Percentiles rank a stretch among this genome's conserved stretches.
Conservation (phyloP, 37 sponge, comb jelly and placozoan genomes). For the Theonella swinhoei region DNA sequence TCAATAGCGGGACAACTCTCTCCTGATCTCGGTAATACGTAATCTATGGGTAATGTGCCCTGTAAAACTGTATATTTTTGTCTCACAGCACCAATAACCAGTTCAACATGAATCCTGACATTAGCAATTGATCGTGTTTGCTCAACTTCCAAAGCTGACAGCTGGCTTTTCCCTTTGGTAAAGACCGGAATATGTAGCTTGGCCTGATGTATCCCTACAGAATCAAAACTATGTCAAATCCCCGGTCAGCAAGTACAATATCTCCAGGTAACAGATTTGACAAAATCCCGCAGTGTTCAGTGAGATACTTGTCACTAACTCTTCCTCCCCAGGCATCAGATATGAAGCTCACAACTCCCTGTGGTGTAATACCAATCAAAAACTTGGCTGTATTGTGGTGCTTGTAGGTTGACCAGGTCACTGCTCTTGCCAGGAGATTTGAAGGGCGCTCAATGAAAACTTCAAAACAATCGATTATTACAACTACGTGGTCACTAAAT, state of each 20-base stretch:
- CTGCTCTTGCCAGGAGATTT: slow-evolving; percentile 50
- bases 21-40: too few species aligned
- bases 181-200: slow-evolving; percentile 16
- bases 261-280: slow-evolving; percentile 30
- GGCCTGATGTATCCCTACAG: slow-evolving; percentile 1
- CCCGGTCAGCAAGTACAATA: slow-evolving; percentile 31
- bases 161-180: slow-evolving; percentile 56
- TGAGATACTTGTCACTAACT: slow-evolving; percentile 33
- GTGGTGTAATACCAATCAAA: slow-evolving; percentile 62
- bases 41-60: slow-evolving; percentile 46
- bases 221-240: slow-evolving; percentile 33
- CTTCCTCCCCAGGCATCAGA: slow-evolving; percentile 52
- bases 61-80: slow-evolving; percentile 62
- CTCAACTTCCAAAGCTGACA: slow-evolving; percentile 12
- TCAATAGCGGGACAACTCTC: too few species aligned
- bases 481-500: slow-evolving; percentile 4
- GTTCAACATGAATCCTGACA: not conserved
- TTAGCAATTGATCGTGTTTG: not conserved
- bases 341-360: slow-evolving; percentile 45
- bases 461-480: slow-evolving; percentile 57
- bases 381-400: slow-evolving; percentile 54
- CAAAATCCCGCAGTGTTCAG: slow-evolving; percentile 1
- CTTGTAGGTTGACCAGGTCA: slow-evolving; percentile 47
- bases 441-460: slow-evolving; percentile 62
- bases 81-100: slow-evolving; percentile 31